phyloP scores from a whole-genome alignment of 2,888 invertebrate species.

The Ormyrus thymus region DNA sequence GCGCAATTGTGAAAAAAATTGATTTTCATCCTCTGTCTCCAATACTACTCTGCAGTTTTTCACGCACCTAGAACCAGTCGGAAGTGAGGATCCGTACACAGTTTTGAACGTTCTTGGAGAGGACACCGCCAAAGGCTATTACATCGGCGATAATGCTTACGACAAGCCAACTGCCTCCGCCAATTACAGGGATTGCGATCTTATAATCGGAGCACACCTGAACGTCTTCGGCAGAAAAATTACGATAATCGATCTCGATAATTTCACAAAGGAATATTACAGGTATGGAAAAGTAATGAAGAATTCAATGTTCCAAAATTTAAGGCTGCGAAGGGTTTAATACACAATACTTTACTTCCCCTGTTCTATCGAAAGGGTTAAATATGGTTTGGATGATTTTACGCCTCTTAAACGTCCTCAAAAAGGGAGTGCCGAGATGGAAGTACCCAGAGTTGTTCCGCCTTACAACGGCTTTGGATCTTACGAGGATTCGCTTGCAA shows the following conservation, averaged over 20 bases:
- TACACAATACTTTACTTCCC: not conserved
- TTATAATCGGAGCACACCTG: slow-evolving; percentile 87
- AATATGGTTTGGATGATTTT: slow-evolving; percentile 79
- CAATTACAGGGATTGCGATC: slow-evolving; percentile 83
- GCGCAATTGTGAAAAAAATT: not conserved
- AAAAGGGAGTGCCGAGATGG: slow-evolving; percentile 65
- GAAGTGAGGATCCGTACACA: slow-evolving; percentile 76
- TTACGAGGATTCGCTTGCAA: slow-evolving; percentile 92
- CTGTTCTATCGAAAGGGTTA: slow-evolving; percentile 59
- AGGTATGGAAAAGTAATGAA: slow-evolving; percentile 60
- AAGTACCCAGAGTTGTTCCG: slow-evolving; percentile 75
- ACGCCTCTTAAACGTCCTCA: slow-evolving; percentile 78
- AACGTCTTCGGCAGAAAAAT: slow-evolving; percentile 89
- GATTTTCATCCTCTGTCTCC: not conserved
- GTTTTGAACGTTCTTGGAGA: slow-evolving; percentile 81
- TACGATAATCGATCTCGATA: slow-evolving; percentile 88
- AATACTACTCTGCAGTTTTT: slow-evolving; percentile 59
- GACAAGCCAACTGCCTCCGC: slow-evolving; percentile 71
- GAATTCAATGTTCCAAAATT: not conserved
- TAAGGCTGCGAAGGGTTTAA: no score
- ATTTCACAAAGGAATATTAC: slow-evolving; percentile 91
- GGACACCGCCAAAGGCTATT: slow-evolving; percentile 76
- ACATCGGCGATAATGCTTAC: slow-evolving; percentile 75
- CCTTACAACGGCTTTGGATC: slow-evolving; percentile 95
- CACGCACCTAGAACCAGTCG: slow-evolving; percentile 69